Conservation (phyloP, 2,888 invertebrate genomes). For the Sialis fuliginosa region DNA sequence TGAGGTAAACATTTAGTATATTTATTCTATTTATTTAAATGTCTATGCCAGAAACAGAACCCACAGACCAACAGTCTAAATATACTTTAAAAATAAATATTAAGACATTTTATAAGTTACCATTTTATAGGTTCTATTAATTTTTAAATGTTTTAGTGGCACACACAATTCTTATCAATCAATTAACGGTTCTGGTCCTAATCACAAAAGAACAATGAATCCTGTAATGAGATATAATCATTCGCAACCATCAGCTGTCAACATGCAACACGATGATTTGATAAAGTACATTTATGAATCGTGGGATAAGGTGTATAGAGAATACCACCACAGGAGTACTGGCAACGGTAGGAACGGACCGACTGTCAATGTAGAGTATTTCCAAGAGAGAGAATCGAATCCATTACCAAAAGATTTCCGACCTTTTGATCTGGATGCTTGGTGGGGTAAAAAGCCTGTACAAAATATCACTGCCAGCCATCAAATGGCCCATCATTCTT, state of each 20-base stretch:
- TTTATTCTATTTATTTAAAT: too few species aligned
- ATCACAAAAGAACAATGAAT: conserved; percentile 2
- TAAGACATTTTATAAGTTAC: too few species aligned
- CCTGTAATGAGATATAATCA: neutral
- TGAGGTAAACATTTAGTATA: too few species aligned
- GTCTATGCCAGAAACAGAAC: too few species aligned
- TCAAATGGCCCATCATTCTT: neutral
- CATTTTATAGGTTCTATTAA: neutral
- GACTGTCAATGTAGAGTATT: conserved; percentile 40
- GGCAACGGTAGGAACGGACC: conserved; percentile 20
- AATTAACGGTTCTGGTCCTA: conserved; percentile 4
- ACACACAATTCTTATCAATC: conserved; percentile 2
- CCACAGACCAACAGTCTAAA: too few species aligned
- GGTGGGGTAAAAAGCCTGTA: conserved; percentile 53
- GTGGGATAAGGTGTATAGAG: conserved; percentile 43
- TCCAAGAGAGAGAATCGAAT: conserved; percentile 39
- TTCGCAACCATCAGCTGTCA: neutral
- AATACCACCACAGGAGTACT: conserved; percentile 14
- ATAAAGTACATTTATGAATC: conserved; percentile 65
- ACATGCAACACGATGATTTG: conserved; percentile 53
- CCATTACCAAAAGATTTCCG: conserved; percentile 48
- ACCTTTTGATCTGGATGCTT: conserved; percentile 61
- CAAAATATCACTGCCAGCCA: conserved; percentile 35
- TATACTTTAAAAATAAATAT: too few species aligned
- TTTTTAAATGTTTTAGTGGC: neutral